Evolutionary conservation across 2,797 vertebrate species (phyloP), one percentile per base, ranked within the genome.

Genomic region (Oreochromis mossambicus): DNA sequence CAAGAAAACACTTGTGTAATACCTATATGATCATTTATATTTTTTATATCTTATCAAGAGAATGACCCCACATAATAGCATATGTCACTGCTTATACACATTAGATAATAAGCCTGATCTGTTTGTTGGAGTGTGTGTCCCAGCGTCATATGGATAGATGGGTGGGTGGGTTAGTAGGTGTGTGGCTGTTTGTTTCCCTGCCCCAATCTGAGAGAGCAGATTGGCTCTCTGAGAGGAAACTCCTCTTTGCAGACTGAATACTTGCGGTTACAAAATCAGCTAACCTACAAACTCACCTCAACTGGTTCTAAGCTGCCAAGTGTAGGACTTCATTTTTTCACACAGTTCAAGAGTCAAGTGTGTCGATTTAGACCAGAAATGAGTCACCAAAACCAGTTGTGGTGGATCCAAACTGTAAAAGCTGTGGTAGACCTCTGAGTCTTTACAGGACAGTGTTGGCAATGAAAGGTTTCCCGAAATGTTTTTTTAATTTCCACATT

Each of bases 201-300:
- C 77, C 73, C 81, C 81, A 83, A 87, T 84, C 61, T 48, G 17
- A 84, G 58, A 86, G 61, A 90, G 81, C 91, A 91, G 93, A 95
- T 95, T 95, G 94, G 93, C 78, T 93, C 88, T 77, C 79, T 54
- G 54, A 89, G 86, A 89, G 95, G 92, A 92, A 87, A 92, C 95
- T 94, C 96, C 96, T 95, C 95, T 95, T 86, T 36, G 77, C 84
- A 81, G 83, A 77, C 17, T 63, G 78, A 86, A 48, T 50, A 52
- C 80, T 63, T 84, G 78, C 50, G 41, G 66, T 63, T 21, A 87
- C 78, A 90, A 86, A 93, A 91, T 88, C 86, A 93, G 93, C 83
- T 91, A 89, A 88, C 55, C 73, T 79, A 29, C 46, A 84, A 92
- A 90, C 92, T 88, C 83, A 94, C 79, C 80, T 80, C 32, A 94